Percentiles rank a stretch among this genome's conserved stretches.
These are phyloP conservation scores for Halictus quadricinctus DNA, from an alignment of 2,888 invertebrate genomes.

Conservation along the genomic window DNA sequence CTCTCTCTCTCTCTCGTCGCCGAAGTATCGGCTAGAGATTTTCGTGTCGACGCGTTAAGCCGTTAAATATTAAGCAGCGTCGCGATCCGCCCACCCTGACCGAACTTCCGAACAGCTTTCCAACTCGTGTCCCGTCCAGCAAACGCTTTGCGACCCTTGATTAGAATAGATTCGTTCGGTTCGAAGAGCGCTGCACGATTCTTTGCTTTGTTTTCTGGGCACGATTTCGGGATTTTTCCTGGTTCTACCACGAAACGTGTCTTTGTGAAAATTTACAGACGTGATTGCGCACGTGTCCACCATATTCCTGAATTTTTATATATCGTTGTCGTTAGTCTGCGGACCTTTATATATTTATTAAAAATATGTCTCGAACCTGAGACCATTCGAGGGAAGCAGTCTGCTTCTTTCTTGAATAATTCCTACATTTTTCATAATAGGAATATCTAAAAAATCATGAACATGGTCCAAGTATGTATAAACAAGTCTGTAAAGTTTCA, in stretches of 20 bases:
- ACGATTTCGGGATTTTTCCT: neutral
- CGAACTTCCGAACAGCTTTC: conserved; percentile 56
- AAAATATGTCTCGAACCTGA: neutral
- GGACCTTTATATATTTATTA: neutral
- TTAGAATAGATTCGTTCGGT: conserved; percentile 63
- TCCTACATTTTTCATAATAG: neutral
- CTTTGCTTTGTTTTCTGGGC: neutral
- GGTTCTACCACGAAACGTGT: neutral
- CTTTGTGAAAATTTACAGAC: neutral
- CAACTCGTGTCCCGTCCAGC: conserved; percentile 54
- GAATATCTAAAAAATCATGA: neutral
- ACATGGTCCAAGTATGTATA: neutral
- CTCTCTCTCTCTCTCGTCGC: neutral
- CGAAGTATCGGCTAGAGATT: conserved; percentile 57
- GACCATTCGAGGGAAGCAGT: neutral
- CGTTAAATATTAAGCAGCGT: conserved; percentile 64
- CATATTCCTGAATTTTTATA: neutral
- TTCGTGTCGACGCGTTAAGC: conserved; percentile 54
- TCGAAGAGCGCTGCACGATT: neutral
- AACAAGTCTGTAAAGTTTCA: neutral
- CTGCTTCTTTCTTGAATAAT: neutral
- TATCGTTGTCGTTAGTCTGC: neutral
- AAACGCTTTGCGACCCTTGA: conserved; percentile 68
- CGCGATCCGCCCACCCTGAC: conserved; percentile 21
- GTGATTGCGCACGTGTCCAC: neutral